Evolutionary conservation across 2,888 invertebrate genomes (phyloP), one percentile per base, ranked within the genome.

Genomic region (Lagria hirta): DNA sequence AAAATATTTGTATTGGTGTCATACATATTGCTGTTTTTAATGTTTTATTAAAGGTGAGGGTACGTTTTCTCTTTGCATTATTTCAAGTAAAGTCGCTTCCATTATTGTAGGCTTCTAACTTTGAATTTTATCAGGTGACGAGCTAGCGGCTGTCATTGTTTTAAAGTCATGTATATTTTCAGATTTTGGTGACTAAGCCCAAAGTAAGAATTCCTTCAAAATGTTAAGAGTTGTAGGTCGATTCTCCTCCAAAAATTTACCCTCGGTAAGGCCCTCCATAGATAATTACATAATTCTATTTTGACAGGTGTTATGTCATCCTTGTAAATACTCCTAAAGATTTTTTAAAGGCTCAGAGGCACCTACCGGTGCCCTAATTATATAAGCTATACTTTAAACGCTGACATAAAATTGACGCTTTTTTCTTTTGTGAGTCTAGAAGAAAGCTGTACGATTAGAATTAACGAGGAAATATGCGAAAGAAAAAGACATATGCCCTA

Each of bases 221-320:
- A 70, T 70, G 70, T 64, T 66, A 52, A 62, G 66, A 58, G 52
- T 67, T 42, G 47, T 66, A 32, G 49, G 54, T 34, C 60, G 54
- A 37, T 57, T 61, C 42, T 52, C 60, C 43, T 50, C 55, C 33
- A 60, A 58, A 55, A 62, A 59, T 52, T 43, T 61, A 22, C 52
- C 53, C 53, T 54, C 59, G 61, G 69, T 67, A 57, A 65, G 65
- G 50, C 35, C 26, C 33, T 23, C 8, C 3, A 10, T 23, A 15
- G 41, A 20, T 41, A 10, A 8, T 11, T 12, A 15, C 15, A 26
- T 48, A 45, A 8, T 20, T 33, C 38, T 41, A 28, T 30, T 35
- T 26, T 37, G 44, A 48, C 42, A 29, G 29, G 30, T 61, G 58
- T 62, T 61, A 63, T 62, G 64, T 62, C 62, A 64, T 59, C 61